Evolutionary conservation across 2,797 vertebrate species (phyloP), one percentile per base, ranked within the genome.

Genomic region (Adrianichthys oophorus): DNA sequence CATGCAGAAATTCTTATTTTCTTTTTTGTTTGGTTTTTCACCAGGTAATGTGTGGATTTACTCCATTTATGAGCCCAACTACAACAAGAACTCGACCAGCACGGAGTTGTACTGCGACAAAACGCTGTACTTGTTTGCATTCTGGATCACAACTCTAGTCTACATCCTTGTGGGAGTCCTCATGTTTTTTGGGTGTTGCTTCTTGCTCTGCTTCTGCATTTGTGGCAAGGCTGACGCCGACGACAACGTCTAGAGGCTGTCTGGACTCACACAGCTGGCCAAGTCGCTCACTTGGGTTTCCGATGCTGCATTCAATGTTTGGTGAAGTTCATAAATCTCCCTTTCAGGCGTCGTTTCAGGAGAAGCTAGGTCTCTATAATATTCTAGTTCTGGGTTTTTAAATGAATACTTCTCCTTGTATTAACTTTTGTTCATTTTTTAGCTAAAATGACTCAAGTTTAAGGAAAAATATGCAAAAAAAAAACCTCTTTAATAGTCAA

Each of bases 41-140:
- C 15, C 7, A 91, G 90, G 90, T 50, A 84, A 87, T 1, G 74
- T 89, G 64, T 92, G 89, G 91, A 82, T 92, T 67, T 92, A 89
- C 62, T 87, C 90, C 1, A 82, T 91, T 64, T 89, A 90, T 58
- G 1, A 85, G 63, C 87, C 87, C 2, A 80, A 52, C 70, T 90
- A 77, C 64, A 21, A 44, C 44, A 76, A 72, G 52, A 82, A 52
- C 23, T 0, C 52, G 1, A 70, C 76, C 0, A 3, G 0, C 1
- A 13, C 7, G 14, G 26, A 56, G 0, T 10, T 16, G 0, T 90
- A 87, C 78, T 92, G 90, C 48, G 26, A 89, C 53, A 86, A 40
- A 72, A 81, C 58, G 0, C 41, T 91, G 19, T 91, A 90, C 74
- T 50, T 85, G 59, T 91, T 87, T 48, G 87, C 89, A 40, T 90